Conservation (phyloP, 2,797 vertebrate genomes). For the Buphagus erythrorhynchus region DNA sequence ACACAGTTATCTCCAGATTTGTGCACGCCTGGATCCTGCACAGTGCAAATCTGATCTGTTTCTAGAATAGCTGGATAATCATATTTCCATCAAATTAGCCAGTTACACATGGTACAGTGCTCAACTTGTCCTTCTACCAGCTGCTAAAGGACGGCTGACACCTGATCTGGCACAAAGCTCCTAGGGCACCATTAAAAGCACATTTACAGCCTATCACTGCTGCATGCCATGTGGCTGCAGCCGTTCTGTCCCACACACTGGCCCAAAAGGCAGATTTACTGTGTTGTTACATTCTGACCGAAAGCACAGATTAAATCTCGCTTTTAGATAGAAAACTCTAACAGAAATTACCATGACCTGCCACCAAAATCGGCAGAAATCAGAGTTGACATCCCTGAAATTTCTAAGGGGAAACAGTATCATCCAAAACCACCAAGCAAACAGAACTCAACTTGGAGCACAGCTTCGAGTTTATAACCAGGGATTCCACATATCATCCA, state of each 20-base stretch:
- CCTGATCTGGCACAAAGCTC: neutral
- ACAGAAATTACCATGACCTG: neutral
- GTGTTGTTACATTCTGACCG: neutral
- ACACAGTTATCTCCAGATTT: neutral
- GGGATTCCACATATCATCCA: too few relatives aligned
- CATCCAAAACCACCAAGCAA: neutral
- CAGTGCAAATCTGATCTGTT: neutral
- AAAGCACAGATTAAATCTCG: neutral
- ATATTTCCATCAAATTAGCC: neutral
- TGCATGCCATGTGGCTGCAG: neutral
- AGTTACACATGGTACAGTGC: neutral
- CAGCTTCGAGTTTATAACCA: neutral
- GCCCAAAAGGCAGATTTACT: neutral
- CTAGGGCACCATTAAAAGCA: neutral
- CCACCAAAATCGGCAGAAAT: neutral
- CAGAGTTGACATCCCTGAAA: neutral
- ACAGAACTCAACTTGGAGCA: rapidly evolving
- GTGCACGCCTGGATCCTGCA: neutral
- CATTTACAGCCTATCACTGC: neutral
- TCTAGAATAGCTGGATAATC: neutral
- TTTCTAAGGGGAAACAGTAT: neutral
- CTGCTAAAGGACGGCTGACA: neutral
- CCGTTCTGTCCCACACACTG: neutral
- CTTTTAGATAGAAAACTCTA: neutral
- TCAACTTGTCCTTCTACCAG: neutral